phyloP scores from a whole-genome alignment of 2,888 invertebrate genomes.

The Thyatira batis region DNA sequence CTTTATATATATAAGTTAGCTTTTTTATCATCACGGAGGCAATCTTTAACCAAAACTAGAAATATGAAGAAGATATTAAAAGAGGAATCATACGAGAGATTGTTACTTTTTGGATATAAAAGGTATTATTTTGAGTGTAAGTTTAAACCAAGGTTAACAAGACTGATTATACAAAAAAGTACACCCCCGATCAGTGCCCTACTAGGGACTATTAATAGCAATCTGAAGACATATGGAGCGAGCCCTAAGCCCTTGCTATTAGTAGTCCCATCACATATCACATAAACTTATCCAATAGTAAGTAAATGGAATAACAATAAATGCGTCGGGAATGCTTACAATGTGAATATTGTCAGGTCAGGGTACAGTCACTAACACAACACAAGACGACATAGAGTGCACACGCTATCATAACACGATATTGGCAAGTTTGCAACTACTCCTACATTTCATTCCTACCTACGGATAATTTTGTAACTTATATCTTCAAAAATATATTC shows the following conservation, averaged over 20 bases:
- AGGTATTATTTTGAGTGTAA: too few relatives aligned
- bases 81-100: too few relatives aligned
- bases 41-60: too few relatives aligned
- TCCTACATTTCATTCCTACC: constrained; percentile 55
- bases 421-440: constrained; percentile 25
- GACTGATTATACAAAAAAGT: neutral
- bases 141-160: too few relatives aligned
- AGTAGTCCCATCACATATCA: too few relatives aligned
- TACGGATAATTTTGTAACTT: constrained; percentile 51
- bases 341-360: neutral
- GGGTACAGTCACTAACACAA: constrained; percentile 22
- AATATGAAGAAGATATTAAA: too few relatives aligned
- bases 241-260: too few relatives aligned
- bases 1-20: neutral
- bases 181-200: neutral
- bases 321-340: neutral
- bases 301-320: neutral
- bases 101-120: too few relatives aligned
- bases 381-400: constrained; percentile 30
- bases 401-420: constrained; percentile 19
- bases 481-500: constrained; percentile 72
- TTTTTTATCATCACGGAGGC: neutral
- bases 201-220: too few relatives aligned
- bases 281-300: neutral
- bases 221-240: too few relatives aligned